Base-by-base conservation (phyloP, 2,113 vertebrate species). In the Porphyrio hochstetteri region DNA sequence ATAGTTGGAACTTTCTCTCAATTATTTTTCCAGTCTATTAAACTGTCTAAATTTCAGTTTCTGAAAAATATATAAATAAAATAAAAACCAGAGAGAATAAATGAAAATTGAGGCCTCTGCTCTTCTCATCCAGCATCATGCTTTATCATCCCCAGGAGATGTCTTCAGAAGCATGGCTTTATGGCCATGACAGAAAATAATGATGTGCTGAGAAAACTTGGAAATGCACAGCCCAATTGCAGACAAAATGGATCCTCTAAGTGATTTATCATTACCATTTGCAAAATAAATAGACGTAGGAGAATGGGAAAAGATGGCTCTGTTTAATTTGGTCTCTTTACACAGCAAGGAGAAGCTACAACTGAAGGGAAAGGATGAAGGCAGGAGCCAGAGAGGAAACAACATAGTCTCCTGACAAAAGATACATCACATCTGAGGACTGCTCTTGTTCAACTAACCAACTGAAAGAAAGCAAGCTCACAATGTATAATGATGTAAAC, bases 1-100 rank as follows among this genome's bases (percentile, higher is more conserved):
- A 75, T 65, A 86, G 75, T 65, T 90, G 86, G 60, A 63, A 92
- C 80, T 95, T 74, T 71, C 84, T 90, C 71, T 96, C 97, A 94
- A 92, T 97, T 97, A 97, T 95, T 97, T 98, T 96, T 96, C 88
- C 76, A 94, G 90, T 87, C 95, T 91, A 93, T 97, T 97, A 96
- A 96, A 96, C 85, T 78, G 75, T 88, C 90, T 88, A 79, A 86
- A 75, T 23, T 75, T 69, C 36, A 42, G 20, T 78, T 96, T 94
- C 56, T 96, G 60, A 57, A 72, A 95, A 86, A 87, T 50, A 65
- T 40, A 78, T 82, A 91, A 92, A 92, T 82, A 82, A 92, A 90
- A 56, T 40, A 53, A 93, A 92, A 78, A 29, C 7, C 63, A 78
- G 50, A 70, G 55, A 90, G 40, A 94, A 65, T 48, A 95, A 81